These are phyloP conservation scores for Anastatus disparis DNA, from an alignment of 1,140 invertebrate genomes.

Conservation along the genomic window DNA sequence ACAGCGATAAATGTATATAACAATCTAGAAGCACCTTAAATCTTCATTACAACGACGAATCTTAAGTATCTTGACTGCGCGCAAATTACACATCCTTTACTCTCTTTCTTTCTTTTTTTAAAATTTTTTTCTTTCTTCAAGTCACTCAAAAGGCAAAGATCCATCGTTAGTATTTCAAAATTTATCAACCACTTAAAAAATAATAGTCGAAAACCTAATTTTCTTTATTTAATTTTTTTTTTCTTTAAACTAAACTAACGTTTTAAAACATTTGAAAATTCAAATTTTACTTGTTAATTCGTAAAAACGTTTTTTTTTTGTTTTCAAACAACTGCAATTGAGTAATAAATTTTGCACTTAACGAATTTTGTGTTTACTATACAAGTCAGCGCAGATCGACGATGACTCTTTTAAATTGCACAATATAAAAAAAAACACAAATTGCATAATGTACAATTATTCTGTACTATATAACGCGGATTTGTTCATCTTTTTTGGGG, in stretches of 20 bases:
- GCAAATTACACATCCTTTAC: slow-evolving; percentile 18
- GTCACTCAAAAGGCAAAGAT: slow-evolving; percentile 30
- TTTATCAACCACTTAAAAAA: neutral
- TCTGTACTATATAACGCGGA: neutral
- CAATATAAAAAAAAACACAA: slow-evolving; percentile 22
- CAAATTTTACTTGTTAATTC: slow-evolving; percentile 4
- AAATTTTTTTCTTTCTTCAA: slow-evolving; percentile 2
- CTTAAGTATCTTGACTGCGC: slow-evolving; percentile 37
- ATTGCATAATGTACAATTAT: slow-evolving; percentile 22
- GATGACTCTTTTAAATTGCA: slow-evolving; percentile 30
- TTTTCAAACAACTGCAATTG: slow-evolving; percentile 8
- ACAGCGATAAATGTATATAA: slow-evolving; percentile 44
- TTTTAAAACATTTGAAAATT: slow-evolving; percentile 11
- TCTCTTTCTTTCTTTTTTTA: neutral
- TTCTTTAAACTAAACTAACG: neutral
- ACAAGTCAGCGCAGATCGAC: neutral
- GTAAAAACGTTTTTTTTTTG: neutral
- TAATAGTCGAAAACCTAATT: slow-evolving; percentile 10
- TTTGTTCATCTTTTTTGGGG: neutral
- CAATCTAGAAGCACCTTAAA: slow-evolving; percentile 44
- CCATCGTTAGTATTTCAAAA: slow-evolving; percentile 17
- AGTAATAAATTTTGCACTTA: slow-evolving; percentile 11
- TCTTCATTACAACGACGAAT: slow-evolving; percentile 49
- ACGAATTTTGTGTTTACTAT: neutral
- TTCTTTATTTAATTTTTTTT: neutral